Percentiles rank a stretch among this genome's conserved stretches.
Evolutionary conservation across 2,888 invertebrate genomes (phyloP).

Genomic region (Mimachlamys varia): DNA sequence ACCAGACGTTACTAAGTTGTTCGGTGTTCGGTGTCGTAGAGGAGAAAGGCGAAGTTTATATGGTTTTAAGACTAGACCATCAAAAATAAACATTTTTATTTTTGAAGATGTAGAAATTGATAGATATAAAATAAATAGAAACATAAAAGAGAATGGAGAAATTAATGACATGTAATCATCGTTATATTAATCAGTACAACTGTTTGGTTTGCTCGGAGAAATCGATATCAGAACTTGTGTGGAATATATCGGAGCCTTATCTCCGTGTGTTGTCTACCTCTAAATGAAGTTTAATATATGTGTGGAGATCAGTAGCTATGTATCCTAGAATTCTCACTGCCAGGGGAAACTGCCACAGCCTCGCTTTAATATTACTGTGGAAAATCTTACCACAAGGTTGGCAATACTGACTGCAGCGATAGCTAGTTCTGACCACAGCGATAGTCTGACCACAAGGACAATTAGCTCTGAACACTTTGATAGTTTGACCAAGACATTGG

Average conservation of each 20-base stretch:
- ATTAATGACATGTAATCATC: too few relatives aligned
- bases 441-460: too few relatives aligned
- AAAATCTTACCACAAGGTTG: too few relatives aligned
- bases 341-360: too few relatives aligned
- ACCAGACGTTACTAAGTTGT: background rate
- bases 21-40: background rate
- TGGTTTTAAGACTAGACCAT: background rate
- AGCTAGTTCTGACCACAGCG: too few relatives aligned
- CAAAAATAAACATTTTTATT: background rate
- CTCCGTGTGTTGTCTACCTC: background rate
- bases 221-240: background rate
- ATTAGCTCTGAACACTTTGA: too few relatives aligned
- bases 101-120: conserved; percentile 10
- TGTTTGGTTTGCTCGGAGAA: background rate
- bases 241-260: background rate
- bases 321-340: too few relatives aligned
- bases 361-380: too few relatives aligned
- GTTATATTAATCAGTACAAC: background rate
- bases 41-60: background rate
- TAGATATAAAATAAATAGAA: background rate
- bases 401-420: too few relatives aligned
- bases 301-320: background rate
- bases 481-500: too few relatives aligned
- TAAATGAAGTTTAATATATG: background rate
- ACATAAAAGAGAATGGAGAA: background rate